A percentile compares a stretch with the other conserved stretches of the same genome.
Conservation (phyloP, 2,113 vertebrate species). For the Oreochromis niloticus region DNA sequence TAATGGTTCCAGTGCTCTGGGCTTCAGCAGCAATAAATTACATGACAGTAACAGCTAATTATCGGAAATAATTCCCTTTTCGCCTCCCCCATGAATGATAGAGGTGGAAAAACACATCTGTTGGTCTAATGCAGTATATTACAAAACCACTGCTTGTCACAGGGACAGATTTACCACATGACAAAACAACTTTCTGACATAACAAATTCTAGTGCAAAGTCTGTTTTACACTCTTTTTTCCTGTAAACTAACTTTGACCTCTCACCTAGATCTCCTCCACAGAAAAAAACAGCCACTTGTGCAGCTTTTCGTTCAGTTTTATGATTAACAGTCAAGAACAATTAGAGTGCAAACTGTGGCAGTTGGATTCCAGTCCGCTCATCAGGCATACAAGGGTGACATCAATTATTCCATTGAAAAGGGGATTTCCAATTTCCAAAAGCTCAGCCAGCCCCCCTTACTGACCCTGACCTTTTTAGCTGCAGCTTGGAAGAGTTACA, state of each 20-base stretch:
- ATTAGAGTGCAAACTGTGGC: background rate
- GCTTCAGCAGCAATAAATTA: background rate
- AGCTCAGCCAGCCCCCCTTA: background rate
- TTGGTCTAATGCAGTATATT: background rate
- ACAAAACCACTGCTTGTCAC: background rate
- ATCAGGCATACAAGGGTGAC: background rate
- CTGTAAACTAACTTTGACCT: background rate
- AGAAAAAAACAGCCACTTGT: background rate
- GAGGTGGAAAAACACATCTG: conserved; percentile 4
- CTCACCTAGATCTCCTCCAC: background rate
- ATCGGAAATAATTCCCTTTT: conserved; percentile 10
- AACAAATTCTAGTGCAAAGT: background rate
- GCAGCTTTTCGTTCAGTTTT: background rate
- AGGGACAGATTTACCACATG: background rate
- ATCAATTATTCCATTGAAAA: background rate
- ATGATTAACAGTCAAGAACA: background rate
- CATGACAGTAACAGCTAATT: conserved; percentile 6
- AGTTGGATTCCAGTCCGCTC: background rate
- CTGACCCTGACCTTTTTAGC: background rate
- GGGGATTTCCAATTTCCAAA: conserved; percentile 12
- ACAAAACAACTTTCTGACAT: background rate
- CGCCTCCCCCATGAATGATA: background rate
- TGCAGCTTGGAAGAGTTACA: background rate
- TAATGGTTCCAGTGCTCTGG: background rate
- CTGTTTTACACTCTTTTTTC: background rate